Evolutionary conservation across 2,888 invertebrate genomes (phyloP), one percentile per base, ranked within the genome.

Genomic region (Drymonia ruficornis): DNA sequence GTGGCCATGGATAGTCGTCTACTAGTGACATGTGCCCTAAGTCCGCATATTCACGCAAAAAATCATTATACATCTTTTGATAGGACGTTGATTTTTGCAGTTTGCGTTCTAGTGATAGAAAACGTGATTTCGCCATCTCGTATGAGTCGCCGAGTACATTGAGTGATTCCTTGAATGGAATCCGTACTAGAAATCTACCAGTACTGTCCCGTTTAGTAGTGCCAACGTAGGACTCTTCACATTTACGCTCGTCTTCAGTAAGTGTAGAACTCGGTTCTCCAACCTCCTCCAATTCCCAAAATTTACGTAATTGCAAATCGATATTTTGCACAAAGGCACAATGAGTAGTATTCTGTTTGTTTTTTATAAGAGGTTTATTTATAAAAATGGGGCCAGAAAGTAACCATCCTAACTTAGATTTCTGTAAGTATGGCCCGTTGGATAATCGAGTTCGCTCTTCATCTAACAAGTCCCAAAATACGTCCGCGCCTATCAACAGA

Each of bases 51-150:
- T 51, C 44, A 11, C 23, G 34, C 34, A 45, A 34, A 36, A 45
- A 51, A 31, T 50, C 18, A 8, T 12, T 13, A n/a, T 44, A 44
- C 23, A 36, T 7, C 1, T 16, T n/a, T 18, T 34, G 31, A 19
- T 44, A 44, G 8, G 28, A 2, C 8, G 44, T 34, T 2, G 13
- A 18, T 13, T 19, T 19, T 12, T 40, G 13, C 19, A 49, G 28
- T n/a, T 28, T 38, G 5, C 19, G 11, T 36, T 50, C 50, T 13
- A 50, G 16, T 19, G 50, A 16, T 5, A 50, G 7, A 44, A 50
- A 50, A 13, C 50, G 6, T 18, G 0, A n/a, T 36, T 44, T 34
- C 2, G 50, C 50, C 19, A 36, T 31, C 2, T 12, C n/a, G 18
- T 36, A 50, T n/a, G n/a, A n/a, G n/a, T n/a, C n/a, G n/a, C n/a